Percentiles rank a stretch among this genome's conserved stretches.
Evolutionary conservation across 2,888 invertebrate genomes (phyloP).

Genomic region (Eulithis testata): DNA sequence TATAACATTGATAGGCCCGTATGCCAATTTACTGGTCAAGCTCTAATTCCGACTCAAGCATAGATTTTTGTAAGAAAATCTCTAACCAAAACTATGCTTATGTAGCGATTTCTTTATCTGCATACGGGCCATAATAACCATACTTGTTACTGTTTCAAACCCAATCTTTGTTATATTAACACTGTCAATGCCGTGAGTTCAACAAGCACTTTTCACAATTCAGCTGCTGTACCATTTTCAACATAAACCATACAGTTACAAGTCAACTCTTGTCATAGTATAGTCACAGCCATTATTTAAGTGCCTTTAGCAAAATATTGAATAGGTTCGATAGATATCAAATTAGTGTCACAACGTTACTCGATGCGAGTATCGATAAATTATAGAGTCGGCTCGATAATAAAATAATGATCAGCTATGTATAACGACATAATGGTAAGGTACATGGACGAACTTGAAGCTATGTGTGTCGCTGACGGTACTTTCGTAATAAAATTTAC

Average conservation of each 20-base stretch:
- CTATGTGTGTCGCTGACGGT: not conserved
- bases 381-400: slow-evolving; percentile 62
- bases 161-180: too few species aligned
- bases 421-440: slow-evolving; percentile 57
- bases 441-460: slow-evolving; percentile 14
- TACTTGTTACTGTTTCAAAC: too few species aligned
- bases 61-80: too few species aligned
- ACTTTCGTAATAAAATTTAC: not conserved
- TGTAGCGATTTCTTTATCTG: too few species aligned
- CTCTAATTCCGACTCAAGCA: too few species aligned
- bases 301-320: slow-evolving; percentile 54
- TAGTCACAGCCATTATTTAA: slow-evolving; percentile 11
- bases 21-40: too few species aligned
- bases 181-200: too few species aligned
- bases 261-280: slow-evolving; percentile 1
- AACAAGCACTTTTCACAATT: too few species aligned
- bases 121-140: too few species aligned
- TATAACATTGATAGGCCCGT: too few species aligned
- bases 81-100: too few species aligned
- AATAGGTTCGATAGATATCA: slow-evolving; percentile 64
- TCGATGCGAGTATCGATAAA: slow-evolving; percentile 54
- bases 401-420: slow-evolving; percentile 67
- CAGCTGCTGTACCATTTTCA: too few species aligned
- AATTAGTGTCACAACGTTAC: slow-evolving; percentile 64
- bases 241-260: not conserved